A percentile compares a stretch with the other conserved stretches of the same genome.
These are phyloP conservation scores for Elgaria multicarinata DNA, from an alignment of 2,113 vertebrate genomes.

Conservation along the genomic window DNA sequence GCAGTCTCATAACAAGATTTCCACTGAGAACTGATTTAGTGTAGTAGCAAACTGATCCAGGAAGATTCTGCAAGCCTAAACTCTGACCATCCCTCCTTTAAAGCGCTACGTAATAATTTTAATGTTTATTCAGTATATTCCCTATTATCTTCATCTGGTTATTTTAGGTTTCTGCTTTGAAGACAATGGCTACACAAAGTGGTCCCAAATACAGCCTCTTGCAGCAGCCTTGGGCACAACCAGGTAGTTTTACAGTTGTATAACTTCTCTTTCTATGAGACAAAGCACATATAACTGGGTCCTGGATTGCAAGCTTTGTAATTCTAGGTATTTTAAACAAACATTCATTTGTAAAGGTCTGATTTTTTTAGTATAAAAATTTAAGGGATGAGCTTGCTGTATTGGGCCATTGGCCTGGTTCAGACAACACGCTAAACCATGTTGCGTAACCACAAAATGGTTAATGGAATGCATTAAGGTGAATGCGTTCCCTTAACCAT, in stretches of 20 bases:
- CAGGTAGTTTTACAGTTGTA: constrained; percentile 79
- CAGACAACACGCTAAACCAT: too few species aligned
- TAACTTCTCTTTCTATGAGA: neutral
- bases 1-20: neutral
- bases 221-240: constrained; percentile 97
- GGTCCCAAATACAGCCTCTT: constrained; percentile 93
- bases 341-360: neutral
- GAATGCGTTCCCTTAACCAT: too few species aligned
- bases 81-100: too few species aligned
- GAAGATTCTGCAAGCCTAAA: too few species aligned
- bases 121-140: neutral
- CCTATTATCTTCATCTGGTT: constrained; percentile 49
- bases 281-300: neutral
- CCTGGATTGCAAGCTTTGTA: neutral
- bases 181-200: constrained; percentile 92
- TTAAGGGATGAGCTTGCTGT: neutral
- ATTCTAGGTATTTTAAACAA: neutral
- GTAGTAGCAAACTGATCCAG: too few species aligned
- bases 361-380: neutral
- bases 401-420: too few species aligned
- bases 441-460: too few species aligned
- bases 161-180: constrained; percentile 89
- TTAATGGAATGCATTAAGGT: too few species aligned
- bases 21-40: neutral
- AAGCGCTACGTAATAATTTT: neutral